Evolutionary conservation across 2,888 invertebrate genomes (phyloP).

Genomic region (Serrognathus titanus): DNA sequence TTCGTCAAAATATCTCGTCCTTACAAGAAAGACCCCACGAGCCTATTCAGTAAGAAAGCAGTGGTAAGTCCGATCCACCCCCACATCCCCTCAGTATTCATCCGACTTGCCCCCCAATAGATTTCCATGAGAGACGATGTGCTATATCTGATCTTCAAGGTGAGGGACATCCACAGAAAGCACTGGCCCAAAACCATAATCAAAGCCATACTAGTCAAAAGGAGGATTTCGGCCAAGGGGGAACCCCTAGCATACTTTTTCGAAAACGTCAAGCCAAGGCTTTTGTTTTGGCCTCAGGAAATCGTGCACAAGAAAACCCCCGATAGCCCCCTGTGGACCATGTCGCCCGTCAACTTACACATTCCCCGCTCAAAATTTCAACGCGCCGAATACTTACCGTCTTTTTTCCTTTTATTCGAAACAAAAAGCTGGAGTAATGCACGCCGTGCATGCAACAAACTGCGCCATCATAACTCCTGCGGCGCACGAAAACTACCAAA

Average conservation of each 20-base stretch:
- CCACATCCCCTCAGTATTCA: no score
- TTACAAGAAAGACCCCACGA: slow-evolving; percentile 38
- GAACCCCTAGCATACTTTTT: slow-evolving; percentile 72
- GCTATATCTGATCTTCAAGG: slow-evolving; percentile 73
- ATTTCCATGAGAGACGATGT: slow-evolving; percentile 52
- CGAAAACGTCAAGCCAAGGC: slow-evolving; percentile 63
- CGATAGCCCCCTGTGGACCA: slow-evolving; percentile 72
- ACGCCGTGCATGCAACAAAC: no score
- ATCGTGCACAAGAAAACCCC: slow-evolving; percentile 79
- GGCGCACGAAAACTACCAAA: no score
- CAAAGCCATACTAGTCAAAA: slow-evolving; percentile 64
- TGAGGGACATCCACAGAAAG: slow-evolving; percentile 69
- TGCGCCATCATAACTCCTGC: no score
- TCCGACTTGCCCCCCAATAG: slow-evolving; percentile 20
- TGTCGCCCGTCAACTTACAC: slow-evolving; percentile 71
- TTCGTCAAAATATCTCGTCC: slow-evolving; percentile 70
- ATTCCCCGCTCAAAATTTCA: no score
- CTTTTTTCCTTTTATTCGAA: no score
- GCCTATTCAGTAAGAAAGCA: slow-evolving; percentile 69
- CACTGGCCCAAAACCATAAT: slow-evolving; percentile 59
- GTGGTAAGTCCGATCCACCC: slow-evolving; percentile 51
- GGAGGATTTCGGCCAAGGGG: slow-evolving; percentile 58
- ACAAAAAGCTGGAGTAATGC: no score
- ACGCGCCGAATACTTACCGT: no score
- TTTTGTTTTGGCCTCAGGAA: slow-evolving; percentile 79